Percentiles rank a stretch among this genome's conserved stretches.
Conservation (phyloP, 2,113 vertebrate species). For the Hippocampus barbouri region DNA sequence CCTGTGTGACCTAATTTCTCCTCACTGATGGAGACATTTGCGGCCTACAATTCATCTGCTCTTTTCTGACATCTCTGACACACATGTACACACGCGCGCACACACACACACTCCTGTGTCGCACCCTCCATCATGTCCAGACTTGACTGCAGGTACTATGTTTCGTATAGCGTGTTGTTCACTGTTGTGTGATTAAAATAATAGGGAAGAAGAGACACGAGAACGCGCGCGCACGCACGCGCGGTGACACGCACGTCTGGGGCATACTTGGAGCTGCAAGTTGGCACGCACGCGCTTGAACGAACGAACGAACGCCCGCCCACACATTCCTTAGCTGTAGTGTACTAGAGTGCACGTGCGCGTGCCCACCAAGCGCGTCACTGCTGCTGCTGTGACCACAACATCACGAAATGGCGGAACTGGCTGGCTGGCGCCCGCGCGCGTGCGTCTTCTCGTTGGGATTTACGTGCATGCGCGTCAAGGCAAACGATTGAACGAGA, state of each 20-base stretch:
- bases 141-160: constrained; percentile 67
- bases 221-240: constrained; percentile 4
- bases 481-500: neutral
- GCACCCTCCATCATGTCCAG: constrained; percentile 54
- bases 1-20: constrained; percentile 32
- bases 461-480: neutral
- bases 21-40: constrained; percentile 54
- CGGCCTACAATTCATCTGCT: constrained; percentile 17
- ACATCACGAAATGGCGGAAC: constrained; percentile 72
- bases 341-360: neutral
- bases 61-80: neutral
- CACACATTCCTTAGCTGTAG: constrained; percentile 46
- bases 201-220: neutral
- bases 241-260: neutral
- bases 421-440: neutral
- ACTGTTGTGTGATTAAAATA: constrained; percentile 46
- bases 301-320: constrained; percentile 6
- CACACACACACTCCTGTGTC: constrained; percentile 12
- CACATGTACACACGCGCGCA: neutral
- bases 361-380: constrained; percentile 15
- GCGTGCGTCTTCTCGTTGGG: neutral
- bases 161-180: neutral
- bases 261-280: neutral
- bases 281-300: constrained; percentile 3
- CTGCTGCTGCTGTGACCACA: constrained; percentile 54